Base-by-base conservation (phyloP, 2,888 invertebrate species). In the Diachrysia chrysitis region DNA sequence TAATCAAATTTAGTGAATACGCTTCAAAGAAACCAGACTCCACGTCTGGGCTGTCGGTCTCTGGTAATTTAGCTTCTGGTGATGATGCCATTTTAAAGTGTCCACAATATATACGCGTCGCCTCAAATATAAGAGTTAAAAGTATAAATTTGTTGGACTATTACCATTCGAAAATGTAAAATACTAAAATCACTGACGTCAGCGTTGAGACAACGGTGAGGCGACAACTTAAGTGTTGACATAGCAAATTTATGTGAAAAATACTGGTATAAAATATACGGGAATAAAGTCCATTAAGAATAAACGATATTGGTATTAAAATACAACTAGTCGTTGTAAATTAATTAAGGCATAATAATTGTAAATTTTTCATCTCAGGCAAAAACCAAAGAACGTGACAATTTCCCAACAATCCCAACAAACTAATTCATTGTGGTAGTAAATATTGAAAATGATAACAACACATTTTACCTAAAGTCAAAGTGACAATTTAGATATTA, bases 1-100 rank as follows among this genome's bases (percentile, higher is more conserved):
- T 94, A 73, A 96, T 91, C 78, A 97, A 89, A 91, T 97, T 97
- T 70, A 97, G 84, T 19, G 97, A 94, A 65, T 97, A 93, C 87
- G 97, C 96, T 77, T 86, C 84, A 65, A 96, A 71, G 74, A 96
- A 90, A 87, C 85, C 92, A 59, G 89, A 81, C 60, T 89, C 78
- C 57, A 88, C 81, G 58, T 86, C 85, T 53, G 83, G 67, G 67
- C 71, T 88, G 58, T 89, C 89, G 29, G 78, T 72, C 66, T 90
- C 90, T 54, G 87, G 75, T 25, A 85, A 66, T 81, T 92, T 90
- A 55, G 85, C 84, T 55, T 93, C 93, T 19, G 92, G 85, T 66
- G 83, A 70, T 74, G 94, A 90, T 68, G 88, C 89, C 94, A 94
- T 94, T 78, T 79, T 89, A 55, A 51, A 60, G 54, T 73, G 35